Base-by-base conservation (phyloP, 2,797 vertebrate species). In the Pempheris klunzingeri region DNA sequence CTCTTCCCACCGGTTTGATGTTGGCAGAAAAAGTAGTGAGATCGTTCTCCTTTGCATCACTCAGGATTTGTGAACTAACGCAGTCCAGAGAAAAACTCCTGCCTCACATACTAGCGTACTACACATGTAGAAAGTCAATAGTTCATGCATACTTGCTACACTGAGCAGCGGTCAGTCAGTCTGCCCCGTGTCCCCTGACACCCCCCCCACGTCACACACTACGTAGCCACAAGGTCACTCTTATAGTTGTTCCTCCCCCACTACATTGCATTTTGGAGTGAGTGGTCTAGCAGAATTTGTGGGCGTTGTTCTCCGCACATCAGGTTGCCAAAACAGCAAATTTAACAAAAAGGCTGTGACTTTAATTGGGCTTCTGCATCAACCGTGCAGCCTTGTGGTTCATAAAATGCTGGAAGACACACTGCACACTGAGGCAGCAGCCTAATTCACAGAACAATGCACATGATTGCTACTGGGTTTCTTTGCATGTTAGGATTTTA, bases 281-380 rank as follows among this genome's bases (percentile, higher is more conserved):
- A 54, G 14, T 7, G 14, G 14, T n/a, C 49, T 50, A 14, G 52
- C 26, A 32, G 30, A n/a, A 55, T 34, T 32, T 34, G 26, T 20
- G 18, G 30, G 30, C 6, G 30, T 32, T 4, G 30, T 32, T n/a
- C n/a, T n/a, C n/a, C n/a, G 6, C 6, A 32, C 30, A 32, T 32
- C 30, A 6, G 53, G 53, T 28, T n/a, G 53, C 15, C 53, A 34
- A 20, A 55, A 3, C 30, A 6, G 30, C 38, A 14, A 34, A 38
- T n/a, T 22, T 49, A 13, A 47, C 15, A 18, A 32, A 36, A 52
- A 66, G 49, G 15, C 49, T 53, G 2, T 54, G 39, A 14, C 64
- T 76, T 72, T 85, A 82, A 85, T 80, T 82, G 52, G 65, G 18
- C 67, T 54, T 73, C 58, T 38, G 34, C 66, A 71, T 68, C 64